Conservation (phyloP, 2,888 invertebrate species). For the Synergus japonicus region DNA sequence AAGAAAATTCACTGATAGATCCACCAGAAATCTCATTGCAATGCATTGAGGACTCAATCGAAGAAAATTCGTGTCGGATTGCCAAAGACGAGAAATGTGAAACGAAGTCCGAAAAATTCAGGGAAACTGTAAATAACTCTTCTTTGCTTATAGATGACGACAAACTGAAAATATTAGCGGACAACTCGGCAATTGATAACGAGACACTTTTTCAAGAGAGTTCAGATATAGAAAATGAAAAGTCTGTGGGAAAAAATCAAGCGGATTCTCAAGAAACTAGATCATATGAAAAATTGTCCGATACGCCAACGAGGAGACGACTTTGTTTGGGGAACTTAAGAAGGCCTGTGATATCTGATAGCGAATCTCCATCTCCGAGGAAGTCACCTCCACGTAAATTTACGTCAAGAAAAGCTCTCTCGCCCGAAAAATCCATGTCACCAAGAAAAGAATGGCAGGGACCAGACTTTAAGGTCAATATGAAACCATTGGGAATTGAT, state of each 20-base stretch:
- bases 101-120: not conserved
- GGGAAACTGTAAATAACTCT: not conserved
- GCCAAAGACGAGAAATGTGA: constrained; percentile 37
- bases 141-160: not conserved
- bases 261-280: not conserved
- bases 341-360: not conserved
- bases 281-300: not conserved
- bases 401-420: not conserved
- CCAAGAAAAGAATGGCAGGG: constrained; percentile 59
- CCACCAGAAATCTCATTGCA: not conserved
- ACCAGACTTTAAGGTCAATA: constrained; percentile 68
- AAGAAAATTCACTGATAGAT: not conserved
- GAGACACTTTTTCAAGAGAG: not conserved
- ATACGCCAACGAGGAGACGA: not conserved
- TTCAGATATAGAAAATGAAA: constrained; percentile 1
- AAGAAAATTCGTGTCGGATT: not conserved
- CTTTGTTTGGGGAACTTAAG: not conserved
- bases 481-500: constrained; percentile 69
- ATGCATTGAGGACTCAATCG: constrained; percentile 39
- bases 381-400: not conserved
- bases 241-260: not conserved
- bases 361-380: not conserved
- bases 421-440: not conserved
- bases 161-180: constrained; percentile 15
- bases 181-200: not conserved